Evolutionary conservation across 2,797 vertebrate genomes (phyloP).

Genomic region (Monodelphis domestica): DNA sequence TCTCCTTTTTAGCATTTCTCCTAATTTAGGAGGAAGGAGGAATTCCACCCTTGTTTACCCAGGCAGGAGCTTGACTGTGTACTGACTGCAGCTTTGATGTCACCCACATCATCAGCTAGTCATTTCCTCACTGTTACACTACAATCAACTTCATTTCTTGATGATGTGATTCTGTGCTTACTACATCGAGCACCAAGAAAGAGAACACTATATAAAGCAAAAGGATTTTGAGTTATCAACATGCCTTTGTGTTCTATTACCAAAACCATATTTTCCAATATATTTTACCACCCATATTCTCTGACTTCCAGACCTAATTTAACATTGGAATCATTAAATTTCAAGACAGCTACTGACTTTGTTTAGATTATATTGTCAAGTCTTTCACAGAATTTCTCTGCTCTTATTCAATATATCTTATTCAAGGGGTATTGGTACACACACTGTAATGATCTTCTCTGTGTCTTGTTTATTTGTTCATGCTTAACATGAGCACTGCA

Average conservation of each 20-base stretch:
- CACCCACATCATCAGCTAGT: neutral
- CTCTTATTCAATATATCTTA: neutral
- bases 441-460: neutral
- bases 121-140: neutral
- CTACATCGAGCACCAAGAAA: neutral
- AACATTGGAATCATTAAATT: neutral
- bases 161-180: neutral
- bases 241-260: neutral
- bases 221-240: neutral
- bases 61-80: neutral
- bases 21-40: neutral
- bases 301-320: neutral
- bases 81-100: neutral
- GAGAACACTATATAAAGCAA: neutral
- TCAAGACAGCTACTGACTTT: neutral
- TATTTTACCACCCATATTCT: neutral
- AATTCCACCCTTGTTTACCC: neutral
- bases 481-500: neutral
- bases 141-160: neutral
- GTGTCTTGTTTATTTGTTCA: neutral
- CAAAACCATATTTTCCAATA: neutral
- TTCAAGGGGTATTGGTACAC: neutral
- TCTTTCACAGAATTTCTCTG: neutral
- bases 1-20: neutral
- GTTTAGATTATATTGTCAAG: neutral